Evolutionary conservation across 2,888 invertebrate genomes (phyloP), one percentile per base, ranked within the genome.

Genomic region (Boloria selene): DNA sequence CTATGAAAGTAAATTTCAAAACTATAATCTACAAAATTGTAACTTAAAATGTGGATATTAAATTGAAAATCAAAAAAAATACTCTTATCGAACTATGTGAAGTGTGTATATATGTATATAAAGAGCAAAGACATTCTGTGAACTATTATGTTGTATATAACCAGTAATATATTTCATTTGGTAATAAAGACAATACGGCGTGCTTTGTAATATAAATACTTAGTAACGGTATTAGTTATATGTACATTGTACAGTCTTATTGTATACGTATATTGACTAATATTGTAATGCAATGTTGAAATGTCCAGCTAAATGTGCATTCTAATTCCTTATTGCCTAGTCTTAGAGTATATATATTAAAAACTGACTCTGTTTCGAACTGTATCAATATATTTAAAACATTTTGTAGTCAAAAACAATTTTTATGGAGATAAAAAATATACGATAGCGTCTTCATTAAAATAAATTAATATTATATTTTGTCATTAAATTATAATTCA

Each of bases 141-240:
- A 47, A 59, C 47, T 38, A 26, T 59, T 47, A 16, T 49, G 26
- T 47, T 47, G 58, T 59, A 38, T 59, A 18, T 64, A 64, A 38
- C 58, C 52, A 66, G 44, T 49, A 59, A 53, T 56, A 60, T 38
- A 66, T 62, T 42, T 50, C 47, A 56, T 72, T 64, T 79, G 80
- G 81, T 79, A 86, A 84, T 81, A 85, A 86, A 81, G 90, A 89
- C 89, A 90, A 90, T 89, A 88, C 81, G 79, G 78, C 75, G 87
- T 88, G 88, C 87, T 90, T 89, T 88, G 83, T 85, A 84, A 76
- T 75, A 79, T 81, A 82, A 80, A 70, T 56, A 66, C 61, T 60
- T 74, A 72, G 74, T 52, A 59, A 67, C 61, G 26, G 26, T 58
- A 62, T 53, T 49, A 58, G 47, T 62, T 52, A 47, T 63, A 53